Base-by-base conservation (phyloP, 2,797 vertebrate genomes). In the Enteromius thamalakanensis region DNA sequence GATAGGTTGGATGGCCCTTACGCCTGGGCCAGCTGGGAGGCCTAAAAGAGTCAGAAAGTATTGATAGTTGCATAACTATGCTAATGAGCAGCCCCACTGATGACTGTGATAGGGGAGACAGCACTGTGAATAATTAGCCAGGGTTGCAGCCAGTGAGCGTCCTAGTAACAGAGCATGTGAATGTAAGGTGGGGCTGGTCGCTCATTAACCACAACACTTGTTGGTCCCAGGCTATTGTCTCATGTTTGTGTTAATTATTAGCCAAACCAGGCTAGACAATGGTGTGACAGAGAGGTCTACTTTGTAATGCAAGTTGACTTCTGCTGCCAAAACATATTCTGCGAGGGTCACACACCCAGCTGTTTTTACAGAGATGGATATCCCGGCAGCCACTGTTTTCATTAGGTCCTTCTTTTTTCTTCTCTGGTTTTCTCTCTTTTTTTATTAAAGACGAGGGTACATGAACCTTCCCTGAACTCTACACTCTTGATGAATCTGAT, bases 241-340 rank as follows among this genome's bases (percentile, higher is more conserved):
- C 72, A 78, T 91, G 92, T 91, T 92, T 91, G 91, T 91, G 93
- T 94, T 95, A 94, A 95, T 95, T 90, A 94, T 95, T 94, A 94
- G 92, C 92, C 92, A 89, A 77, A 77, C 89, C 86, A 86, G 90
- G 89, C 85, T 79, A 88, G 91, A 93, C 94, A 95, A 93, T 93
- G 87, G 87, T 82, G 83, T 79, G 91, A 89, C 88, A 84, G 87
- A 86, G 86, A 87, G 90, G 51, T 58, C 80, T 34, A 87, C 91
- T 93, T 94, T 95, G 93, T 94, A 89, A 94, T 94, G 93, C 91
- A 89, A 87, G 88, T 76, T 78, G 81, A 79, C 79, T 72, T 34
- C 86, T 85, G 89, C 89, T 93, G 92, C 89, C 91, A 94, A 93
- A 94, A 93, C 89, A 91, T 89, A 76, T 76, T 75, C 76, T 58